phyloP scores from a whole-genome alignment of 2,113 vertebrate species.

The Epinephelus cyanopodus region DNA sequence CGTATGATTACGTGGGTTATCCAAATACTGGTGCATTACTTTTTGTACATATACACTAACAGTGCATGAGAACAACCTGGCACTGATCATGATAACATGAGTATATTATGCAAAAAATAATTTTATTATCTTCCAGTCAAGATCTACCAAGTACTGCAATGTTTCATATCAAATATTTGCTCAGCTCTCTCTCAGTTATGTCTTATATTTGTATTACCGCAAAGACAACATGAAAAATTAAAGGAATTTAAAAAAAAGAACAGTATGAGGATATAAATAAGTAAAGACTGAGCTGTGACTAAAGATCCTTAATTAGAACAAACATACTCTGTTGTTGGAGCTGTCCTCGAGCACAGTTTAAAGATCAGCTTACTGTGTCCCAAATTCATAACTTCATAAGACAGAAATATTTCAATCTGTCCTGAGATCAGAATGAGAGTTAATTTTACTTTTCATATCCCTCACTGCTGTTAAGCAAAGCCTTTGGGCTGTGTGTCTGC shows the following conservation, averaged over 20 bases:
- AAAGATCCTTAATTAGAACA: constrained; percentile 18
- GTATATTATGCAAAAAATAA: too few relatives aligned
- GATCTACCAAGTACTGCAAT: background rate
- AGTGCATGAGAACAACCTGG: too few relatives aligned
- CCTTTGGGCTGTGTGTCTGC: background rate
- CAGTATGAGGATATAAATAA: background rate
- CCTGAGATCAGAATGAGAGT: constrained; percentile 3
- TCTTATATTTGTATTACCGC: background rate
- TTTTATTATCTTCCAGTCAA: background rate
- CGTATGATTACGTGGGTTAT: too few relatives aligned
- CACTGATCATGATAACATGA: background rate
- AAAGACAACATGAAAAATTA: background rate
- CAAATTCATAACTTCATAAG: constrained; percentile 24
- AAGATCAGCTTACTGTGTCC: background rate
- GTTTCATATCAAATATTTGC: background rate
- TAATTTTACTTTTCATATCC: constrained; percentile 3
- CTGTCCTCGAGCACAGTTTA: constrained; percentile 14
- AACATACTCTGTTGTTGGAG: background rate
- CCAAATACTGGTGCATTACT: too few relatives aligned
- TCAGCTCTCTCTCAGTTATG: background rate
- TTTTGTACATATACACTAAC: too few relatives aligned
- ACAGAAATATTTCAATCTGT: constrained; percentile 16
- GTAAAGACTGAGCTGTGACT: background rate
- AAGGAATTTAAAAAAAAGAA: background rate
- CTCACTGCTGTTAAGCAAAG: background rate